These are phyloP conservation scores for Heliothis virescens DNA, from an alignment of 1,140 invertebrate genomes.

Conservation along the genomic window DNA sequence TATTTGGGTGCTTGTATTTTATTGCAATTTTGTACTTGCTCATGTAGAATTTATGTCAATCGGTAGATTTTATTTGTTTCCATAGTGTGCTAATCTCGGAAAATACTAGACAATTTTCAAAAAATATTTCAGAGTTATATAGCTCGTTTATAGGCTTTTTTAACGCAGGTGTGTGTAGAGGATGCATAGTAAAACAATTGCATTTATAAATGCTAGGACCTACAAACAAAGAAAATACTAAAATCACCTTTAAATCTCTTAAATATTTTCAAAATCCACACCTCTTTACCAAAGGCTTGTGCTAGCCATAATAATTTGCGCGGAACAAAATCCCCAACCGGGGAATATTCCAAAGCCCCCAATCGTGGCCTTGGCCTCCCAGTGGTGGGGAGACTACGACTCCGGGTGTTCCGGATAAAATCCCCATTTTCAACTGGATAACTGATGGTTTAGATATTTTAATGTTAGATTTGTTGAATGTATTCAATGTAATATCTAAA, in stretches of 20 bases:
- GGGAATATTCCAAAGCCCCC: neutral
- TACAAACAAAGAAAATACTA: neutral
- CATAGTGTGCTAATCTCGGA: too few species aligned
- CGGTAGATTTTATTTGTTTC: too few species aligned
- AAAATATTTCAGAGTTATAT: too few species aligned
- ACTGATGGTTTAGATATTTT: conserved; percentile 2
- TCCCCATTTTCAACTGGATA: neutral
- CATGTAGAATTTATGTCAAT: too few species aligned
- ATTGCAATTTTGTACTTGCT: too few species aligned
- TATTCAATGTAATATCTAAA: too few species aligned
- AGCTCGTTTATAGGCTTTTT: too few species aligned
- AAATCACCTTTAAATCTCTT: neutral
- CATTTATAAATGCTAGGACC: too few species aligned
- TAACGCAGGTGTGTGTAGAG: too few species aligned
- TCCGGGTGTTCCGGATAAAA: conserved; percentile 9
- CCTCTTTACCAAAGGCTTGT: neutral
- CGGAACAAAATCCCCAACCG: neutral
- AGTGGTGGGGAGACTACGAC: neutral
- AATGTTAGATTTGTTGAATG: too few species aligned
- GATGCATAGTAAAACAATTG: too few species aligned
- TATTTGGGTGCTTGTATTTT: neutral
- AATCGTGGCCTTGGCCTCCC: neutral
- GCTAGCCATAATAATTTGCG: neutral
- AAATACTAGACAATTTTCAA: too few species aligned
- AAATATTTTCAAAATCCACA: neutral